These are phyloP conservation scores for Pteronotus mesoamericanus DNA, from an alignment of 2,797 vertebrate genomes.

Conservation along the genomic window DNA sequence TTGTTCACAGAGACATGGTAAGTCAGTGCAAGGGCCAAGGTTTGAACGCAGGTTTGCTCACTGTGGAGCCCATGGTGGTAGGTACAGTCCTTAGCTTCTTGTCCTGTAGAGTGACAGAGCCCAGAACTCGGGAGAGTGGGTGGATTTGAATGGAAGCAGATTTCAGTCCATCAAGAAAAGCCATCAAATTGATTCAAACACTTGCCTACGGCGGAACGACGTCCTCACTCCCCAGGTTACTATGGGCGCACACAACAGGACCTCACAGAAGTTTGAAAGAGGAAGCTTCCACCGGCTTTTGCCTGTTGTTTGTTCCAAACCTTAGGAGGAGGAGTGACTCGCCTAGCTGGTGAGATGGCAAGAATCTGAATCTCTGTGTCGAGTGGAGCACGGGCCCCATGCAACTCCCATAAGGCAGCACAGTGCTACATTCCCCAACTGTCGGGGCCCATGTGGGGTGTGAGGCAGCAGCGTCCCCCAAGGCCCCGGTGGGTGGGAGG, in stretches of 20 bases:
- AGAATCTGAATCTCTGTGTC: not conserved
- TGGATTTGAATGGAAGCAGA: not conserved
- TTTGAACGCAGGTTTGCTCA: not conserved
- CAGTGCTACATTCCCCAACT: too few species aligned
- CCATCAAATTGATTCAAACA: too few species aligned
- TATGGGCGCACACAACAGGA: accelerated
- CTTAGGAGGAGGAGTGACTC: not conserved
- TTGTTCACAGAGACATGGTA: not conserved
- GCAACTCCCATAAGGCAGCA: not conserved
- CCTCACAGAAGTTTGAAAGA: not conserved
- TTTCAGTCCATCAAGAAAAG: not conserved
- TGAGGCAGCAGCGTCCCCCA: not conserved
- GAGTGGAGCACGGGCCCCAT: accelerated
- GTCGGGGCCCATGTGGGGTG: not conserved
- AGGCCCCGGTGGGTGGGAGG: not conserved
- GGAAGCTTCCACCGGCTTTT: not conserved
- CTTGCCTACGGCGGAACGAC: accelerated
- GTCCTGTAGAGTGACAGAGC: not conserved
- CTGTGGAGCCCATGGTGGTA: accelerated
- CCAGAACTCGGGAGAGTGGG: not conserved
- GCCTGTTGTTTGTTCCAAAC: not conserved
- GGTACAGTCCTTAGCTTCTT: not conserved
- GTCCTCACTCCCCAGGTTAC: accelerated
- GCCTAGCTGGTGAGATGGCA: too few species aligned
- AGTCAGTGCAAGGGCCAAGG: not conserved